Evolutionary conservation across 2,797 vertebrate genomes (phyloP).

Genomic region (Pseudotriccus pelzelni): DNA sequence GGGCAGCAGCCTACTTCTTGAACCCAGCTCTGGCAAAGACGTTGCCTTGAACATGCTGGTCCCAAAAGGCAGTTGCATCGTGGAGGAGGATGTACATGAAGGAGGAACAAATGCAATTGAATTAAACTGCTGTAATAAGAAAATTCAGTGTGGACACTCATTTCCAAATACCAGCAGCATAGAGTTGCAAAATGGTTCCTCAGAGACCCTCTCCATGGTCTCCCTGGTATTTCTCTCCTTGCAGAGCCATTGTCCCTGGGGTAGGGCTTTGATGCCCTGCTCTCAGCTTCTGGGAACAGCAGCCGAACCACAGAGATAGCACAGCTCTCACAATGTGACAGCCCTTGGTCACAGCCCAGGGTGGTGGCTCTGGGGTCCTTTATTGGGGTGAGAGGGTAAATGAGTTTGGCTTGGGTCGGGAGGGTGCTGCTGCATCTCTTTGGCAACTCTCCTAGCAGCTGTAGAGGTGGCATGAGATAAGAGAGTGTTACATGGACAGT

Average conservation of each 20-base stretch:
- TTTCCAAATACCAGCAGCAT: neutral
- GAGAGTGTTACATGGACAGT: rapidly evolving
- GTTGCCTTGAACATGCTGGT: neutral
- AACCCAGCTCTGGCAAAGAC: neutral
- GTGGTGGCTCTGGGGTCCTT: neutral
- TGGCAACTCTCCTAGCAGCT: neutral
- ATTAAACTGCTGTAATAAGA: neutral
- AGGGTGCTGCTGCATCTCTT: neutral
- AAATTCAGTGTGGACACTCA: neutral
- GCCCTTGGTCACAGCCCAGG: neutral
- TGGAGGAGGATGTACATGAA: neutral
- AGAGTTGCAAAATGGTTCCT: neutral
- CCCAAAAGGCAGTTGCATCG: neutral
- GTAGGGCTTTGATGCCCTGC: neutral
- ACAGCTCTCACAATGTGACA: rapidly evolving
- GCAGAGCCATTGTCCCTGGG: rapidly evolving
- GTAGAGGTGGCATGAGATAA: neutral
- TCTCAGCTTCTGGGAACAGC: neutral
- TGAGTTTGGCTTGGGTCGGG: neutral
- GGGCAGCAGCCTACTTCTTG: neutral
- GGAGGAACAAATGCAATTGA: neutral
- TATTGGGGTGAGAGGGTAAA: neutral
- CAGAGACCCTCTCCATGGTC: neutral
- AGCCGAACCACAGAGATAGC: neutral
- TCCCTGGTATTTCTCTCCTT: rapidly evolving